Evolutionary conservation across 1,140 invertebrate species (phyloP), one percentile per base, ranked within the genome.

Genomic region (Manduca sexta): DNA sequence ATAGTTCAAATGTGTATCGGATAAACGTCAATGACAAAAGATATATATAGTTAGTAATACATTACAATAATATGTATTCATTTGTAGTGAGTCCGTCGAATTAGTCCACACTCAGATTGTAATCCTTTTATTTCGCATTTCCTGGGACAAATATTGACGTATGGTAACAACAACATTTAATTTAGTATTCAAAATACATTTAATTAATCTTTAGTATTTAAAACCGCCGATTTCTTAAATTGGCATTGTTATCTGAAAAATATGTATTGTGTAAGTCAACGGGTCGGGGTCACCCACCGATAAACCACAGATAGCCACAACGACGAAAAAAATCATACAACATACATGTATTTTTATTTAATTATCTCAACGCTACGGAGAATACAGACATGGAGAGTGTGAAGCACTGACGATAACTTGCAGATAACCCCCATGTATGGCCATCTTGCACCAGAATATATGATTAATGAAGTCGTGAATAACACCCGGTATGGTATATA

Each of bases 211-310:
- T 26, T 26, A 26, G 8, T 26, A 26, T 26, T 8, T 5, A 8
- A 26, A 3, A 5, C 8, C 0, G 8, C 21, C 21, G 8, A 5
- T 26, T 26, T 5, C 8, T 26, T 26, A 26, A 65, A 59, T 64
- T 64, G 52, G 45, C 61, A 45, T 33, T n/a, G 50, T 66, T 66
- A 66, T 66, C 60, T 45, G 40, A 42, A 41, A 21, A 42, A 45
- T 49, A 52, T 56, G 44, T 55, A 52, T 66, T 66, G 64, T 60
- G 64, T 56, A 66, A 66, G 60, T 45, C 52, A 49, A 48, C 53
- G 52, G 17, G 31, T 30, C 46, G 47, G 54, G 60, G 64, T 66
- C 60, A 62, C 34, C 12, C 14, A 41, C 44, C 37, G 58, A 52
- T 57, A 55, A 38, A 38, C 35, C 45, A 31, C 13, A 26, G 56